Base-by-base conservation (phyloP, 2,888 invertebrate genomes). In the Patella ulyssiponensis region DNA sequence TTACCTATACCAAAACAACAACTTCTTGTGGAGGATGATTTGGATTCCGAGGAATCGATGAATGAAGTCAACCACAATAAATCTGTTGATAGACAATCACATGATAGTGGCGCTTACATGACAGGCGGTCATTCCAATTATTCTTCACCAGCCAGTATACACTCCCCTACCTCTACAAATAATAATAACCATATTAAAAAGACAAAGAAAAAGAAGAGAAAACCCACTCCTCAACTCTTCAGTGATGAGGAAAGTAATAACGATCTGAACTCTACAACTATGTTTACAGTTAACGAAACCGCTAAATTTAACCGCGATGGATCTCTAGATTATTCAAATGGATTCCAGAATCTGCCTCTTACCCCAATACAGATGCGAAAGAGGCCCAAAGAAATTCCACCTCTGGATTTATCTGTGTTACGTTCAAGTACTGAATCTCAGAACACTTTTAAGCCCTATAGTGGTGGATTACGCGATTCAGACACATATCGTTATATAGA, bases 11-110 rank as follows among this genome's bases (percentile, higher is more conserved):
- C 64, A 64, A 64, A 64, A 23, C 20, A 20, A 15, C 20, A 23
- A 72, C 72, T 69, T 15, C 73, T 52, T 4, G 58, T 75, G 1
- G 86, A 83, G 3, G 86, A 86, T 69, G 80, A 86, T 79, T 88
- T 88, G 0, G 89, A 88, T 77, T 84, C 88, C 9, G 87, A 85
- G 14, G 88, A 88, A 72, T 87, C 87, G 1, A 78, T 87, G 52
- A 73, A 75, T 11, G 88, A 88, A 79, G 84, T 86, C 70, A 73
- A 78, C 17, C 56, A 77, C 27, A 75, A 73, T 23, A 74, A 72
- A 51, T n/a, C 54, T 12, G 51, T 23, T n/a, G 74, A 74, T 15
- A 51, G 52, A 20, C 52, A 69, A 20, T 76, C 76, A 9, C 15
- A 54, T 14, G 76, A 76, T 69, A 76, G 76, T 51, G 76, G 72